Percentiles rank a stretch among this genome's conserved stretches.
Evolutionary conservation across 2,888 invertebrate genomes (phyloP).

Genomic region (Sclerodermus sp.): DNA sequence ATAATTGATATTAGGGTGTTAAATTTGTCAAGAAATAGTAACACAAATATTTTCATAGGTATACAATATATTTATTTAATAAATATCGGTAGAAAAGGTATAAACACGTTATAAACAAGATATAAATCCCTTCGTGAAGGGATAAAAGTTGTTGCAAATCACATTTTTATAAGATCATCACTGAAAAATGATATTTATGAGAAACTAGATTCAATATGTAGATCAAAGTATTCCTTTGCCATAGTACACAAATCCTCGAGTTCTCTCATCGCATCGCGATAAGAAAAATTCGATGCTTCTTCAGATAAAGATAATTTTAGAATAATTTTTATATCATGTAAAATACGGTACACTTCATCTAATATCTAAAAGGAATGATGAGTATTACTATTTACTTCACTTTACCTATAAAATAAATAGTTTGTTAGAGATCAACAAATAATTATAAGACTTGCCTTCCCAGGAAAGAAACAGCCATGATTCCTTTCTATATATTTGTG

Average conservation of each 20-base stretch:
- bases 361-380: conserved; percentile 67
- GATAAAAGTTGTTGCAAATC: too few species aligned
- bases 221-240: conserved; percentile 98
- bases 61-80: too few species aligned
- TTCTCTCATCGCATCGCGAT: conserved; percentile 93
- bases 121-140: too few species aligned
- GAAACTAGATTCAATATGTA: conserved; percentile 85
- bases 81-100: too few species aligned
- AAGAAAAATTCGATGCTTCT: too few species aligned
- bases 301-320: conserved; percentile 86
- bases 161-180: too few species aligned
- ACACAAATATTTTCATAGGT: too few species aligned
- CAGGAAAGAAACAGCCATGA: conserved; percentile 93
- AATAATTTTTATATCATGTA: conserved; percentile 80
- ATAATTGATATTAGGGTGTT: too few species aligned
- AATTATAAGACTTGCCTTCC: conserved; percentile 69
- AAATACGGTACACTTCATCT: conserved; percentile 87
- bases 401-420: not conserved
- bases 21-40: too few species aligned
- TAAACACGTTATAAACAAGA: too few species aligned
- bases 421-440: not conserved
- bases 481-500: conserved; percentile 92
- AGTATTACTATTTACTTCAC: not conserved
- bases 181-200: conserved; percentile 88
- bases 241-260: conserved; percentile 92